Evolutionary conservation across 2,888 invertebrate species (phyloP).

Genomic region (Plagiodera versicolora): DNA sequence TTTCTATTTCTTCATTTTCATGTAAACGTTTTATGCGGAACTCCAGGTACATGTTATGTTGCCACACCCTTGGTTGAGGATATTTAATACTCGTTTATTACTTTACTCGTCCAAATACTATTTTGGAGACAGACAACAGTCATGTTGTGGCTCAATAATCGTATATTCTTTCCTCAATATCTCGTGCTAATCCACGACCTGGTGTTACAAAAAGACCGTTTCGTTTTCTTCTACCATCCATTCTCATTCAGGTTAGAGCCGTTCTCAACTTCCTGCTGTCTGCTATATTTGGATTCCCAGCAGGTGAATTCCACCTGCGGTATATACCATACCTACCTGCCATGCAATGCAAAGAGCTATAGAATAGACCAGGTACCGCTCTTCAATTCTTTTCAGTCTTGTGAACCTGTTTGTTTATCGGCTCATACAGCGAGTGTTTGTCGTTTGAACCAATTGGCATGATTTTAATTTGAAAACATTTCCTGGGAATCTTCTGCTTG

Average conservation of each 20-base stretch:
- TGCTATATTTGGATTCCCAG: conserved; percentile 11
- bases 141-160: no score
- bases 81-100: no score
- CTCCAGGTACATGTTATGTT: no score
- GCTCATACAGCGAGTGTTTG: background rate
- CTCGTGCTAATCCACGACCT: no score
- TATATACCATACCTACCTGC: conserved; percentile 12
- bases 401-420: background rate
- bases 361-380: background rate
- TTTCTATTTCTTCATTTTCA: no score
- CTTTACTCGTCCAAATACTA: no score
- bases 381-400: background rate
- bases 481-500: no score
- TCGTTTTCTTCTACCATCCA: background rate
- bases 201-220: background rate
- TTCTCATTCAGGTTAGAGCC: background rate
- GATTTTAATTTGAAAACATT: no score
- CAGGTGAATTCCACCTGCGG: conserved; percentile 30
- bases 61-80: no score
- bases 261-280: conserved; percentile 17
- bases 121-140: no score
- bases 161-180: no score
- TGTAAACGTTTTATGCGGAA: no score
- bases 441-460: background rate
- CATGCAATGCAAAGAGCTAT: background rate